A percentile compares a stretch with the other conserved stretches of the same genome.
Evolutionary conservation across 2,888 invertebrate species (phyloP).

Genomic region (Oxytorus armatus): DNA sequence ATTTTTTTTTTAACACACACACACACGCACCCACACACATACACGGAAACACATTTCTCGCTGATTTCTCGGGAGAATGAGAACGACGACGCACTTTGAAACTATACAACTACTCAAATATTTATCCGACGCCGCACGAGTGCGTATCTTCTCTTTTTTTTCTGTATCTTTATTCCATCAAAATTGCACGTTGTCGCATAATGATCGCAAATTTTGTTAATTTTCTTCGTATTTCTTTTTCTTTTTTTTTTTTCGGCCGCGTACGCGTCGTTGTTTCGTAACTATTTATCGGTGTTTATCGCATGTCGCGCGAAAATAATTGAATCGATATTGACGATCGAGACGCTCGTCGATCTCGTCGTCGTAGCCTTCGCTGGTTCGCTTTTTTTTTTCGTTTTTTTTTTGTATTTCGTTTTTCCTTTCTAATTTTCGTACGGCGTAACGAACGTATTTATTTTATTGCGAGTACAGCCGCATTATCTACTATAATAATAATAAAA

Average conservation of each 20-base stretch:
- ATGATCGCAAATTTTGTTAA: slow-evolving; percentile 33
- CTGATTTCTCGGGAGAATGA: slow-evolving; percentile 53
- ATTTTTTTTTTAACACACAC: no score
- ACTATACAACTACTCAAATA: slow-evolving; percentile 44
- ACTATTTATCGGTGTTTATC: slow-evolving; percentile 65
- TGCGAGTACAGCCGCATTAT: slow-evolving; percentile 58
- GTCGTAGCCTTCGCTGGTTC: slow-evolving; percentile 36
- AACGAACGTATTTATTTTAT: slow-evolving; percentile 77
- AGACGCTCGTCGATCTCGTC: slow-evolving; percentile 34
- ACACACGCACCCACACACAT: slow-evolving; percentile 11
- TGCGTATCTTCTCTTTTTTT: slow-evolving; percentile 18
- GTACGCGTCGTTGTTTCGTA: slow-evolving; percentile 51
- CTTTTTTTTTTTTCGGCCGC: slow-evolving; percentile 28
- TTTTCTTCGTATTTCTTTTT: slow-evolving; percentile 1
- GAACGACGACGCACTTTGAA: slow-evolving; percentile 49
- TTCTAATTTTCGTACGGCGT: slow-evolving; percentile 65
- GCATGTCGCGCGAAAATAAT: slow-evolving; percentile 37
- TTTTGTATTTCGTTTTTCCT: slow-evolving; percentile 2
- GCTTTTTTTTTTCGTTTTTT: slow-evolving; percentile 1
- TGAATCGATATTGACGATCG: slow-evolving; percentile 44
- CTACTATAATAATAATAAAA: slow-evolving; percentile 25
- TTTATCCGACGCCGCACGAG: slow-evolving; percentile 26
- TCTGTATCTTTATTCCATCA: slow-evolving; percentile 20
- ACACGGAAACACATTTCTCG: slow-evolving; percentile 25
- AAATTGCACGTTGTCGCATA: slow-evolving; percentile 39